These are phyloP conservation scores for Formicarius rufipectus DNA, from an alignment of 2,113 vertebrate genomes.

Conservation along the genomic window DNA sequence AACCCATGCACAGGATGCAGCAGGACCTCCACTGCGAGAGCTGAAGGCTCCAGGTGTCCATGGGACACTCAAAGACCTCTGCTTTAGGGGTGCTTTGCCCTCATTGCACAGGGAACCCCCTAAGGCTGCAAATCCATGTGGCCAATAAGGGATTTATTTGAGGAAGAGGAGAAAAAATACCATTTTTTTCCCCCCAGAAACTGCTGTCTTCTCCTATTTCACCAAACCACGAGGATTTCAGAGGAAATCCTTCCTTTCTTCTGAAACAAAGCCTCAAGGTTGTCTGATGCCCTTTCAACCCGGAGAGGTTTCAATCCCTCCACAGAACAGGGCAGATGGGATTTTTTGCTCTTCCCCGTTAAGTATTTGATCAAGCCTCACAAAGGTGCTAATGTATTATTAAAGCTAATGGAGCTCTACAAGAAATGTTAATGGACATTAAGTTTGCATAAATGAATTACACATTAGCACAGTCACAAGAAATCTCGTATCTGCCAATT, in stretches of 20 bases:
- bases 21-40: rapidly evolving
- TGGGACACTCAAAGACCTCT: not conserved
- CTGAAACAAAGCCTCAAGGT: not conserved
- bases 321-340: not conserved
- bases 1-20: rapidly evolving
- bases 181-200: not conserved
- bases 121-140: not conserved
- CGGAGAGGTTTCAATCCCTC: not conserved
- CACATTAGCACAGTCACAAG: constrained; percentile 77
- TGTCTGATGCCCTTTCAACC: not conserved
- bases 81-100: not conserved
- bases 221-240: not conserved
- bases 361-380: constrained; percentile 75
- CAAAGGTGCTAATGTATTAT: constrained; percentile 81
- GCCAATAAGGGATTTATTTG: not conserved
- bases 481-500: constrained; percentile 78
- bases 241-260: not conserved
- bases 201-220: rapidly evolving
- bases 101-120: rapidly evolving
- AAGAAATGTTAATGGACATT: constrained; percentile 82
- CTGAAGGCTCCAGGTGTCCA: rapidly evolving
- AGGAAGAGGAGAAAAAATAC: not conserved
- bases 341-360: not conserved
- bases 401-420: constrained; percentile 83
- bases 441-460: constrained; percentile 86